Conservation (phyloP, 2,888 invertebrate genomes). For the Parnassius smintheus region DNA sequence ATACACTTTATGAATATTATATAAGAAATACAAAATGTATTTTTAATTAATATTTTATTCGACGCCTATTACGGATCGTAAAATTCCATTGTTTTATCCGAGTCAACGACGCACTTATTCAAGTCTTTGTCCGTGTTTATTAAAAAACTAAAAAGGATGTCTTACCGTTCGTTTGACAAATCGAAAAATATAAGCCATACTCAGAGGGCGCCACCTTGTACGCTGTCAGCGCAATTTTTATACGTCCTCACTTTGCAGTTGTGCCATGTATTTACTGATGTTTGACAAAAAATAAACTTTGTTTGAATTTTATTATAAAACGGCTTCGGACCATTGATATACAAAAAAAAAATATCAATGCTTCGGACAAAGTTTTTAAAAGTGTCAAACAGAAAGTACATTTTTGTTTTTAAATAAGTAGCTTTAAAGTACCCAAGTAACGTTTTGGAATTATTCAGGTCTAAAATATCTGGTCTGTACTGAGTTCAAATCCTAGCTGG, state of each 20-base stretch:
- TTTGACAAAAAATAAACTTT: slow-evolving; percentile 28
- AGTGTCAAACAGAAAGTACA: too few species aligned
- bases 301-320: slow-evolving; percentile 1
- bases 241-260: slow-evolving; percentile 44
- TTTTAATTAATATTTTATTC: too few species aligned
- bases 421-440: too few species aligned
- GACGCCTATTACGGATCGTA: slow-evolving; percentile 6
- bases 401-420: too few species aligned
- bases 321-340: neutral
- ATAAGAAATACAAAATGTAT: too few species aligned
- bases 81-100: slow-evolving; percentile 26
- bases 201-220: slow-evolving; percentile 56
- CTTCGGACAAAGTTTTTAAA: too few species aligned
- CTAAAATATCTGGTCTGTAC: too few species aligned
- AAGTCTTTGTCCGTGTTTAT: slow-evolving; percentile 33
- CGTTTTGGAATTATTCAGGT: too few species aligned
- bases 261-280: slow-evolving; percentile 33
- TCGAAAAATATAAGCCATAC: slow-evolving; percentile 50
- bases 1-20: too few species aligned
- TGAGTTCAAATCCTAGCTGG: too few species aligned
- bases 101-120: slow-evolving; percentile 28
- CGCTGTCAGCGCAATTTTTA: slow-evolving; percentile 57
- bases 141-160: slow-evolving; percentile 32
- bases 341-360: too few species aligned
- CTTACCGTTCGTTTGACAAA: slow-evolving; percentile 54